Percentiles rank a stretch among this genome's conserved stretches.
Evolutionary conservation across 2,797 vertebrate species (phyloP).

Genomic region (Menidia menidia): DNA sequence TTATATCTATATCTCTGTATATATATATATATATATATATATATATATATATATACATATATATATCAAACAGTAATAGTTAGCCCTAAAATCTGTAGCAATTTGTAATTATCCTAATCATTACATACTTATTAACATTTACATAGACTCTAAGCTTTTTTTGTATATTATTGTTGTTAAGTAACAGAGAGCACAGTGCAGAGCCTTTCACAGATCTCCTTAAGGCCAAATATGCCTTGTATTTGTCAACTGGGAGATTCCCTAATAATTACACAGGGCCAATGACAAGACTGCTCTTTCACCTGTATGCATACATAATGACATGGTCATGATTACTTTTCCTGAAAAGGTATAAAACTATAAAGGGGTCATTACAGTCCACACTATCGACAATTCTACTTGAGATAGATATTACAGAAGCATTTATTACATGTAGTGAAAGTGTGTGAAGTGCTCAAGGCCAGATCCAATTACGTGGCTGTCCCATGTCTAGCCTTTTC

Average conservation of each 20-base stretch:
- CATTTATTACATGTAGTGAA: constrained; percentile 25
- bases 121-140: not conserved
- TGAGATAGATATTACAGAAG: not conserved
- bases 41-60: no score
- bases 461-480: constrained; percentile 65
- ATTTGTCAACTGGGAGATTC: not conserved
- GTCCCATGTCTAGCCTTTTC: constrained; percentile 29
- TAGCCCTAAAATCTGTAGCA: no score
- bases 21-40: no score
- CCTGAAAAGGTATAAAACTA: not conserved
- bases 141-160: not conserved
- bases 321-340: not conserved
- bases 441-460: constrained; percentile 62
- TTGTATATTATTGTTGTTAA: not conserved
- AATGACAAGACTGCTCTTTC: not conserved
- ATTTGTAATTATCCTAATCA: no score
- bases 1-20: no score
- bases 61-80: no score
- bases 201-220: not conserved
- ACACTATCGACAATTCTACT: not conserved
- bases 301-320: not conserved
- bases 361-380: not conserved
- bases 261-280: not conserved
- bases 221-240: not conserved
- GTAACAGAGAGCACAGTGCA: not conserved